Base-by-base conservation (phyloP, 2,888 invertebrate genomes). In the Ephialtes manifestator region DNA sequence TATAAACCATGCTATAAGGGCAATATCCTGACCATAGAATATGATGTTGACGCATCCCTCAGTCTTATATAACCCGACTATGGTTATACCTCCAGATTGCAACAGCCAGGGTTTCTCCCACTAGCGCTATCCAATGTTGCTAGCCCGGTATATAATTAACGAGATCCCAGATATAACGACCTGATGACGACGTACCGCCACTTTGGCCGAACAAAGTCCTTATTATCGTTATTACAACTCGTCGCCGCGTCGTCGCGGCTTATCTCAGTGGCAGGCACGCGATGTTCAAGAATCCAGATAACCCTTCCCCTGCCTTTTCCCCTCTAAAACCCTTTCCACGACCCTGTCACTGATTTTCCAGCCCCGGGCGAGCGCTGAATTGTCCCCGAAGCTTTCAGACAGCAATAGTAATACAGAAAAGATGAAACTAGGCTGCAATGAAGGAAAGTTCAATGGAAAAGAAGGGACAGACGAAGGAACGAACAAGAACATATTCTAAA, bases 261-360 rank as follows among this genome's bases (percentile, higher is more conserved):
- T 89, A 89, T 88, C 88, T 87, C 74, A 31, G 46, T 15, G 74
- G 63, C 81, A 72, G 84, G 85, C 89, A 89, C 87, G 90, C 89
- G 90, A 91, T 88, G 72, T 87, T 87, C 86, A 82, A 86, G 87
- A 90, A 89, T 89, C 84, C 84, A 86, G 88, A 88, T 89, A 86
- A 86, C 86, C 80, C 85, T 86, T 39, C n/a, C 55, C 35, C 35
- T 35, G 78, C 80, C 87, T 81, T 81, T 84, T 77, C 86, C n/a
- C 58, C 24, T 20, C 70, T 76, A 8, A n/a, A 74, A 60, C 65
- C 31, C 13, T 31, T 55, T 58, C 63, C 24, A 10, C 35, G 18
- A 39, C 39, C 74, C 43, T 39, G 13, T 15, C 3, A 53, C 31
- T 31, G 15, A 31, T 58, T 72, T 53, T 35, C 55, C 24, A 20